Conservation (phyloP, 2,888 invertebrate genomes). For the Physocephala rufipes region DNA sequence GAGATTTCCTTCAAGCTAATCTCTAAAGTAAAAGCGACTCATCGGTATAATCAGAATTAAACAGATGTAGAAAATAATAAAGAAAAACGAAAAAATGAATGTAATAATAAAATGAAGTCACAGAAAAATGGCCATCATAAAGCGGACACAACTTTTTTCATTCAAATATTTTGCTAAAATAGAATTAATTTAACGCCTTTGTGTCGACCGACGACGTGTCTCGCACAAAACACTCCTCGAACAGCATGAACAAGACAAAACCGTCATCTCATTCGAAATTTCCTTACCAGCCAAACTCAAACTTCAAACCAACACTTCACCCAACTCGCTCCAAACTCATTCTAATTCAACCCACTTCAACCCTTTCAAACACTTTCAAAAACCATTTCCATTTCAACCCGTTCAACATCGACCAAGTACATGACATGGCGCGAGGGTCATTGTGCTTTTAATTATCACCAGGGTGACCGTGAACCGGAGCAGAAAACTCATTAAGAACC, state of each 20-base stretch:
- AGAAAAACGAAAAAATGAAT: background rate
- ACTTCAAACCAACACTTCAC: background rate
- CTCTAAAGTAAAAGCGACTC: too few relatives aligned
- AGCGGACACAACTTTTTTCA: background rate
- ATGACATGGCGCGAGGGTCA: slow-evolving; percentile 28
- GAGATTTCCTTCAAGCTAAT: too few relatives aligned
- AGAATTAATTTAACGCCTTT: slow-evolving; percentile 33
- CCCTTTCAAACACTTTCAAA: background rate
- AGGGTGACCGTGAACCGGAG: slow-evolving; percentile 17
- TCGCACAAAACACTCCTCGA: background rate
- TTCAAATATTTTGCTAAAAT: slow-evolving; percentile 15
- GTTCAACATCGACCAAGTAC: slow-evolving; percentile 7
- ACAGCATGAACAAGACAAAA: background rate
- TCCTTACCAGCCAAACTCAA: background rate
- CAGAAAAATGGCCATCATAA: background rate
- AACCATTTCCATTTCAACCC: background rate
- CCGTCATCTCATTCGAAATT: too few relatives aligned
- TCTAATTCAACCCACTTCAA: slow-evolving; percentile 15
- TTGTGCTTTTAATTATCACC: slow-evolving; percentile 32
- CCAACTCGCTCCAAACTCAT: background rate
- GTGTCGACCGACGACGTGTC: background rate
- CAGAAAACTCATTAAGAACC: slow-evolving; percentile 20
- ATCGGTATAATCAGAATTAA: background rate
- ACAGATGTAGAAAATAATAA: too few relatives aligned
- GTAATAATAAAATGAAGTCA: too few relatives aligned